Percentiles rank a stretch among this genome's conserved stretches.
Evolutionary conservation across 1,140 invertebrate species (phyloP).

Genomic region (Argopecten irradians): DNA sequence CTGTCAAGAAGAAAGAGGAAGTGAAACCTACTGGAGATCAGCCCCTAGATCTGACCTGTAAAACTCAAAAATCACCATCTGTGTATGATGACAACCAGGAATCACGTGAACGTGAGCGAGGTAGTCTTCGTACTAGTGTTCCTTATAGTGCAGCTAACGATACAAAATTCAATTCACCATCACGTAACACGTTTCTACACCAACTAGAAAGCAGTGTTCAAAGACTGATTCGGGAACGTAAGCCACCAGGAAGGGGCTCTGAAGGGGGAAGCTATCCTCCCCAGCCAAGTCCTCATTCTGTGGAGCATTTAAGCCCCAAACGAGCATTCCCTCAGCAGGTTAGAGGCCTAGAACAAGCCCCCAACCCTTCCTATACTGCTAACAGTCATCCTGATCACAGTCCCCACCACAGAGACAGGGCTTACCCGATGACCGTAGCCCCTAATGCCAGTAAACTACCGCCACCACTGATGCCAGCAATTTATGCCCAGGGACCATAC

Average conservation of each 20-base stretch:
- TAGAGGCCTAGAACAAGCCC: not conserved
- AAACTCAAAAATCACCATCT: constrained; percentile 41
- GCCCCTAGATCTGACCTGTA: constrained; percentile 64
- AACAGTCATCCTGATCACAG: not conserved
- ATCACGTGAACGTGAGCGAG: not conserved
- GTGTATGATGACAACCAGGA: not conserved
- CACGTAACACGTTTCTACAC: constrained; percentile 51
- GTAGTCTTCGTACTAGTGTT: not conserved
- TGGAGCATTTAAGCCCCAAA: not conserved
- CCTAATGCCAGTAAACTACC: not conserved
- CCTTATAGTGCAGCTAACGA: not conserved
- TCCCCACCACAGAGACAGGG: not conserved
- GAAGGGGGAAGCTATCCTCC: not conserved
- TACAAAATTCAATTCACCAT: constrained; percentile 48
- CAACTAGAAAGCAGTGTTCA: constrained; percentile 67
- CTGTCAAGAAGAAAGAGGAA: constrained; percentile 33
- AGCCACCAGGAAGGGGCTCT: constrained; percentile 38
- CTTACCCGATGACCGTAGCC: not conserved
- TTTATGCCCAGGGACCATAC: not conserved
- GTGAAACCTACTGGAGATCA: constrained; percentile 36
- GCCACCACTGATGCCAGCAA: not conserved
- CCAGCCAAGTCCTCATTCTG: not conserved
- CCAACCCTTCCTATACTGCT: not conserved
- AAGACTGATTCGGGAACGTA: constrained; percentile 57
- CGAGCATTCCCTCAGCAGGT: not conserved